Base-by-base conservation (phyloP, 2,113 vertebrate species). In the Centropristis striata region DNA sequence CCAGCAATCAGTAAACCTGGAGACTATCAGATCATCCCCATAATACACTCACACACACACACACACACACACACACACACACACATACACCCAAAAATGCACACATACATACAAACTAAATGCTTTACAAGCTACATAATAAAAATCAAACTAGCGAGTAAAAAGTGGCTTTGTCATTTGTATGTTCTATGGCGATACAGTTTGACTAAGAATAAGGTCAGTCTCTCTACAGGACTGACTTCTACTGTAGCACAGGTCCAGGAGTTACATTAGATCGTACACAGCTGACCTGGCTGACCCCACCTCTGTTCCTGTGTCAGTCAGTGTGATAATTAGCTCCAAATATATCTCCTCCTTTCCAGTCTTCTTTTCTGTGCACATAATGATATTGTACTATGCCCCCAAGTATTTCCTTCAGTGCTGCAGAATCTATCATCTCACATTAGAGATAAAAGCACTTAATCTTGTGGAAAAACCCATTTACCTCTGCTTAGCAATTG, bases 401-500 rank as follows among this genome's bases (percentile, higher is more conserved):
- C 75, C 53, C 64, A 57, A 84, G 76, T 61, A 77, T 60, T 77
- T 84, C 65, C 44, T 78, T 79, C 82, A 78, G 21, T 47, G 80
- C 72, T 47, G 58, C 69, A 61, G 70, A 89, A 83, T 87, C 72
- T 78, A 75, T 78, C 75, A 80, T 69, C 78, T 81, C 72, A 47
- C 71, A 80, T 70, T 86, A 85, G 75, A 78, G 83, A 84, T 81
- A 86, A 86, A 88, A 71, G 16, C 73, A 66, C 65, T 80, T 69
- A 36, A 85, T 86, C 75, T 78, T 37, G 21, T 57, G 37, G 70
- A 73, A 73, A 87, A 94, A 94, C 87, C 87, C 93, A 95, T 96
- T 96, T 90, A 95, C 96, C 96, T 96, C 96, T 95, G 95, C 94
- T 96, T 95, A 61, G 72, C 51, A 83, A 89, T 59, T 54, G 78